A percentile compares a stretch with the other conserved stretches of the same genome.
Evolutionary conservation across 2,888 invertebrate species (phyloP).

Genomic region (Tinea pellionella): DNA sequence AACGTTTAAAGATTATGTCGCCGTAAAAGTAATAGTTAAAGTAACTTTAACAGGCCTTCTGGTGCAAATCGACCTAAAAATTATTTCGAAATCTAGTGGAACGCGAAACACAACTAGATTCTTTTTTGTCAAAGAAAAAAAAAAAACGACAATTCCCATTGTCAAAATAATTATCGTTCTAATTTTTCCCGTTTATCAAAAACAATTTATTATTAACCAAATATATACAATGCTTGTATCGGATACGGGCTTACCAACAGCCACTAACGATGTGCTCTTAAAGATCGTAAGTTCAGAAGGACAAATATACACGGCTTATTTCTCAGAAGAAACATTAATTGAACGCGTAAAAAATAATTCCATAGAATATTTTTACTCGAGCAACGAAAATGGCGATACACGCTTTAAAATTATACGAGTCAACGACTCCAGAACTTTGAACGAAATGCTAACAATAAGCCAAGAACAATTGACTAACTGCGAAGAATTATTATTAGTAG

Average conservation of each 20-base stretch:
- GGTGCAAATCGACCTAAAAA: too few relatives aligned
- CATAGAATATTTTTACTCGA: conserved; percentile 50
- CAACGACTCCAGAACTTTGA: conserved; percentile 42
- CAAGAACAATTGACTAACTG: conserved; percentile 48
- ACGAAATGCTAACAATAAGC: conserved; percentile 46
- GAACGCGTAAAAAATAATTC: conserved; percentile 54
- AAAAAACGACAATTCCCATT: too few relatives aligned
- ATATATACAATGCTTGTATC: conserved; percentile 57
- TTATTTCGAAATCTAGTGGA: too few relatives aligned
- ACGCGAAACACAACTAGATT: too few relatives aligned
- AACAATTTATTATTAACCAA: too few relatives aligned
- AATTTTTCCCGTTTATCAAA: too few relatives aligned
- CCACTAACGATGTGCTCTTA: conserved; percentile 35
- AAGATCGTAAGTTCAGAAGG: conserved; percentile 56
- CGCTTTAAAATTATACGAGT: conserved; percentile 53
- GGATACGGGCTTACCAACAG: conserved; percentile 32
- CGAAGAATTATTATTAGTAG: conserved; percentile 49
- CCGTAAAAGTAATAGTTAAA: too few relatives aligned
- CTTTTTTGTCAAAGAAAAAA: too few relatives aligned
- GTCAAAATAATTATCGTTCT: too few relatives aligned
- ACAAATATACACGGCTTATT: conserved; percentile 39
- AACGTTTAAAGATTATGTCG: too few relatives aligned
- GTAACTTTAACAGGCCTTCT: too few relatives aligned
- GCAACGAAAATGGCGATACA: conserved; percentile 42
- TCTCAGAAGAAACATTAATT: conserved; percentile 46